Evolutionary conservation across 2,797 vertebrate species (phyloP), one percentile per base, ranked within the genome.

Genomic region (Siniperca obscura): DNA sequence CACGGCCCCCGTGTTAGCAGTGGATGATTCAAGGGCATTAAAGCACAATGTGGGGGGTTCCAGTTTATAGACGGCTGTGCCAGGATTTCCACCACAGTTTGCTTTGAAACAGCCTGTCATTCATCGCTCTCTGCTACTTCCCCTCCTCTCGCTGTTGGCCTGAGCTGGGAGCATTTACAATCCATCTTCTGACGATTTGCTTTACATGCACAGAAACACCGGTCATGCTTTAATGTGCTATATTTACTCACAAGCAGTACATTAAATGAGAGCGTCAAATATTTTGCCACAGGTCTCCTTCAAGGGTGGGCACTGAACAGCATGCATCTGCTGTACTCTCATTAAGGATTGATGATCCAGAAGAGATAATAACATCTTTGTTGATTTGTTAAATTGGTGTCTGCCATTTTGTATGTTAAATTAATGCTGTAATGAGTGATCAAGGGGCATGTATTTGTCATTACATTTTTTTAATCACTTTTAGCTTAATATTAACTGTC

Each of bases 21-120:
- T 77, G 80, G 89, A 87, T 90, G 86, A 90, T 92, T 95, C 93
- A 94, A 94, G 93, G 93, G 87, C 93, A 93, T 94, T 90, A 91
- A 92, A 91, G 62, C 72, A 88, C 84, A 86, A 70, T 86, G 87
- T 77, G 80, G 85, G 81, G 83, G 76, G 57, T 48, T 85, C 72
- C 61, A 87, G 83, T 90, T 88, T 73, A 81, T 57, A 42, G 76
- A 60, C 17, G 17, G 4, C 70, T 12, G 72, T 89, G 91, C 89
- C 91, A 92, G 84, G 85, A 83, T 87, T 90, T 84, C 87, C 86
- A 76, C 81, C 86, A 60, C 80, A 80, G 87, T 86, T 91, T 79
- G 80, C 86, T 80, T 78, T 83, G 76, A 89, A 89, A 77, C 87
- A 88, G 90, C 83, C 82, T 73, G 89, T 87, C 90, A 88, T 91